Evolutionary conservation across 1,140 invertebrate genomes (phyloP).

Genomic region (Atta cephalotes): DNA sequence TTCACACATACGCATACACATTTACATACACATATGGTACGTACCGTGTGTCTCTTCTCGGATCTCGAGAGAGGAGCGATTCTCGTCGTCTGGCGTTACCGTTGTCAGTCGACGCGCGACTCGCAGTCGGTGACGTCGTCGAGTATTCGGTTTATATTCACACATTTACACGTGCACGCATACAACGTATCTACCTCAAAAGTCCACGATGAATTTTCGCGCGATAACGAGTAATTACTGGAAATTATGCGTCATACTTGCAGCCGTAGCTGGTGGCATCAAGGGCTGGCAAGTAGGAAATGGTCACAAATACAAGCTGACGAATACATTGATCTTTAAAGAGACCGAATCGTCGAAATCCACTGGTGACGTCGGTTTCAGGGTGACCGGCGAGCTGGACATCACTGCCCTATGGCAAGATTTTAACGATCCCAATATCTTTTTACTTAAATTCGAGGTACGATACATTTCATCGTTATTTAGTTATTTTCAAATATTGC

Average conservation of each 20-base stretch:
- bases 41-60: constrained; percentile 9
- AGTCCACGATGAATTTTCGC: neutral
- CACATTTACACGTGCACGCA: neutral
- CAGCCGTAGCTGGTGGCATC: constrained; percentile 78
- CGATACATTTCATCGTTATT: neutral
- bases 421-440: constrained; percentile 81
- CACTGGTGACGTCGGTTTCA: constrained; percentile 88
- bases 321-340: constrained; percentile 86
- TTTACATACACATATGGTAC: too few relatives aligned
- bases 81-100: constrained; percentile 42
- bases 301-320: constrained; percentile 83
- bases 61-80: constrained; percentile 45
- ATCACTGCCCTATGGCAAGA: constrained; percentile 87
- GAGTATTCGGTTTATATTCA: constrained; percentile 20
- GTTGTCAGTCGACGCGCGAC: constrained; percentile 80
- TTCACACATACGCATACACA: neutral
- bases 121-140: constrained; percentile 73
- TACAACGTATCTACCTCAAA: constrained; percentile 18
- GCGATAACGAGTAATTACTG: constrained; percentile 63
- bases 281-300: constrained; percentile 81
- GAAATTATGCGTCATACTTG: constrained; percentile 75
- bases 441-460: constrained; percentile 86
- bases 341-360: constrained; percentile 73
- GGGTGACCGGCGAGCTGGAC: constrained; percentile 84
- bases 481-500: neutral